Evolutionary conservation across 2,888 invertebrate genomes (phyloP), one percentile per base, ranked within the genome.

Genomic region (Tethea ocularis): DNA sequence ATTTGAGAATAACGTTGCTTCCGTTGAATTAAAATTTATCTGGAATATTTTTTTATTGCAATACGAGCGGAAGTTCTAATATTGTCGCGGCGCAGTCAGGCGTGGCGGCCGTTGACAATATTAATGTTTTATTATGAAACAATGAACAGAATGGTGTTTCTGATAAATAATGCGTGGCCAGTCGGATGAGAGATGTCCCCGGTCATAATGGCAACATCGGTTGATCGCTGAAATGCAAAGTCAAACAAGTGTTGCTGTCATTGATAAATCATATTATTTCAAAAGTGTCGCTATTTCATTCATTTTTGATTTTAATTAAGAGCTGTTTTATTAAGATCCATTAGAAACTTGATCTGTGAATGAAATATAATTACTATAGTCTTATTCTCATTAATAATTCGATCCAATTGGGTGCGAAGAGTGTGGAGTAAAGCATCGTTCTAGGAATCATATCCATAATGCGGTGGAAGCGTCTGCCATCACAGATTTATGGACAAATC

Each of bases 61-160:
- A 71, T 71, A 63, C 67, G 78, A 89, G 77, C 91, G 91, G 91
- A 91, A 88, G 88, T 85, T 87, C 88, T 89, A 90, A 89, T 89
- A 89, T 82, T 88, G 88, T 88, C 83, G 75, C 77, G 71, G 68
- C 68, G 74, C 82, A 80, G 78, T 80, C 86, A 84, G 72, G 82
- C 87, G 83, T 88, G 77, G 81, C 77, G 75, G 77, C 84, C 80
- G 91, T 86, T 90, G 89, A 91, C 91, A 90, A 89, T 86, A 90
- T 89, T 89, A 89, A 91, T 91, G 88, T 87, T 86, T 88, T 90
- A 90, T 91, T 91, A 88, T 89, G 90, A 90, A 91, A 92, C 91
- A 92, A 92, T 92, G 89, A 88, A 83, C 87, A 81, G 85, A 89
- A 85, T 81, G 82, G 85, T 85, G 83, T 82, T 82, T 75, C 77